Evolutionary conservation across 2,113 vertebrate genomes (phyloP).

Genomic region (Gymnocephalus cernua): DNA sequence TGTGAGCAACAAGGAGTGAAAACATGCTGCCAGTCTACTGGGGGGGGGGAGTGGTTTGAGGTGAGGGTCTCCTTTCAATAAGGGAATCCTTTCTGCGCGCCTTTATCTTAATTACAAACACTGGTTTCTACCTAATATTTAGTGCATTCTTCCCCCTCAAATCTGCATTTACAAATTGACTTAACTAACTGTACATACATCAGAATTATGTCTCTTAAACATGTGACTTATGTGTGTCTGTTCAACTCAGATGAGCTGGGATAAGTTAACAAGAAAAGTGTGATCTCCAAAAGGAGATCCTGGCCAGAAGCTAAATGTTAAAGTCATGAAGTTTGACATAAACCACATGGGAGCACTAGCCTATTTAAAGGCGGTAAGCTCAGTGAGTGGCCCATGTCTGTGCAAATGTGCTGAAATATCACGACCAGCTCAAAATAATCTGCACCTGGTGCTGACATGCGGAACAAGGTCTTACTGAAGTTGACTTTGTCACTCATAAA

Average conservation of each 20-base stretch:
- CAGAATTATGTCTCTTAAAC: background rate
- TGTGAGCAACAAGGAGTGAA: slow-evolving; percentile 45
- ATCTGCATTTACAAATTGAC: background rate
- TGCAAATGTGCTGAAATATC: slow-evolving; percentile 84
- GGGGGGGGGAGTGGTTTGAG: slow-evolving; percentile 65
- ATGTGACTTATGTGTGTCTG: background rate
- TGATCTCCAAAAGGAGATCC: slow-evolving; percentile 22
- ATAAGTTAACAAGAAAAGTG: background rate
- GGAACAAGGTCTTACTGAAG: slow-evolving; percentile 69
- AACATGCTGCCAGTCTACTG: slow-evolving; percentile 34
- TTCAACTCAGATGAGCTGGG: background rate
- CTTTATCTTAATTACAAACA: slow-evolving; percentile 10
- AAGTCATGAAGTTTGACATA: slow-evolving; percentile 69
- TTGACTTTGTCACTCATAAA: slow-evolving; percentile 76
- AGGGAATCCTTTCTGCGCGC: background rate
- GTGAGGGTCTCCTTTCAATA: slow-evolving; percentile 15
- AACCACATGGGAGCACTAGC: slow-evolving; percentile 72
- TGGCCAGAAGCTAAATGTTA: slow-evolving; percentile 53
- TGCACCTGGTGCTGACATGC: slow-evolving; percentile 83
- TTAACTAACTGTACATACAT: background rate
- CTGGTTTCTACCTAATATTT: background rate
- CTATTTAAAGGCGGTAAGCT: slow-evolving; percentile 83
- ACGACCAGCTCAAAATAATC: slow-evolving; percentile 81
- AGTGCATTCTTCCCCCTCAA: background rate
- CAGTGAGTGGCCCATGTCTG: slow-evolving; percentile 68